phyloP scores from a whole-genome alignment of 2,888 invertebrate genomes.

The Caenorhabditis wallacei region DNA sequence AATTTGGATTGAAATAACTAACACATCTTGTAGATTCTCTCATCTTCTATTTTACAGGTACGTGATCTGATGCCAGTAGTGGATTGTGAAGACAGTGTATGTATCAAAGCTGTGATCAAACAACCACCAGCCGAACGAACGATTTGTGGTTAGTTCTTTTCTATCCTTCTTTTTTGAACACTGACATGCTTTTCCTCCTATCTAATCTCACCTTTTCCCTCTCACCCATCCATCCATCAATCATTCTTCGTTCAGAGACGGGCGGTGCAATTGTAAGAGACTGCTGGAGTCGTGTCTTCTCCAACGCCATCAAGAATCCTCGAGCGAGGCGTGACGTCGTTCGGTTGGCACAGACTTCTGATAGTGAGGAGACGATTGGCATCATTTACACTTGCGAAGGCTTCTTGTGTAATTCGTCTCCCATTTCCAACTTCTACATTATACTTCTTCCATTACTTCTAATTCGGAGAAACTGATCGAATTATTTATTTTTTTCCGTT shows the following conservation, averaged over 20 bases:
- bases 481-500: slow-evolving; percentile 4
- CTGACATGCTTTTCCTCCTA: slow-evolving; percentile 8
- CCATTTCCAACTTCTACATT: not conserved
- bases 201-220: slow-evolving; percentile 3
- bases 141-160: slow-evolving; percentile 74
- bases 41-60: slow-evolving; percentile 62
- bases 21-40: no score
- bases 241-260: slow-evolving; percentile 68
- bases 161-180: not conserved
- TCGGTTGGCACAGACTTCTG: slow-evolving; percentile 65
- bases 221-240: slow-evolving; percentile 36
- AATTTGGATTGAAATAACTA: no score
- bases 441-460: slow-evolving; percentile 24
- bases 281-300: slow-evolving; percentile 79
- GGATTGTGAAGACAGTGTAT: slow-evolving; percentile 75
- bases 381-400: slow-evolving; percentile 79
- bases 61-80: slow-evolving; percentile 73
- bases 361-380: slow-evolving; percentile 71
- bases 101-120: slow-evolving; percentile 79
- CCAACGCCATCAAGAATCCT: slow-evolving; percentile 58
- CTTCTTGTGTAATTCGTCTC: slow-evolving; percentile 74
- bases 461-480: slow-evolving; percentile 24
- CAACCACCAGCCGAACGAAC: slow-evolving; percentile 76
- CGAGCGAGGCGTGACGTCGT: slow-evolving; percentile 71
- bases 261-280: slow-evolving; percentile 79